Evolutionary conservation across 2,113 vertebrate genomes (phyloP), one percentile per base, ranked within the genome.

Genomic region (Myodes glareolus): DNA sequence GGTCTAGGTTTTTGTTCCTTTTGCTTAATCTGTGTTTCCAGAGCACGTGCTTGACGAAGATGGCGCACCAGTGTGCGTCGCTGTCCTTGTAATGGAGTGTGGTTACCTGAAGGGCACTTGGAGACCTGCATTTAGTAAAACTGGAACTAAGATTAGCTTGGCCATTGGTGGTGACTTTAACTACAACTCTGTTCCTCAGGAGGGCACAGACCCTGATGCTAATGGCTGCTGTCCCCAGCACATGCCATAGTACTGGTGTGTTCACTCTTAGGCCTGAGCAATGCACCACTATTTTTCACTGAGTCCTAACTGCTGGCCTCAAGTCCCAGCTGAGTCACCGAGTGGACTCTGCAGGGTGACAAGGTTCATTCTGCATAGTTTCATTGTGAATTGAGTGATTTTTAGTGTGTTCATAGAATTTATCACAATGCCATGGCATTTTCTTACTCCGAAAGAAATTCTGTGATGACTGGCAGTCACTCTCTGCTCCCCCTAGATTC

Each of bases 401-500:
- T 84, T 73, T 72, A 73, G 86, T 55, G 50, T 73, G 29, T 55
- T 55, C 33, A 52, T 55, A 88, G 72, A 90, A 39, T 42, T 27
- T 47, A 47, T 95, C 50, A 52, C 70, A 76, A 92, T 86, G 33
- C 42, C 25, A 47, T 4, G 29, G 31, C 52, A 63, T 78, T 90
- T 93, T 7, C 36, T 85, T 13, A 36, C 33, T 52, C 58, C 10
- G 27, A 31, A 80, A 96, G 29, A 45, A 93, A 73, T 21, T 27
- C 14, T 9, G 1, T 78, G 31, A n/a, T 80, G 16, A 29, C 23
- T 31, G 78, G 61, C 25, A 42, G 36, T 80, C 65, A n/a, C 25
- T 47, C 17, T n/a, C 7, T 3, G 1, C 1, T 11, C 16, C 10
- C 29, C 25, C 21, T 72, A 2, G 14, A 7, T 17, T 73, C 50